Base-by-base conservation (phyloP, 2,888 invertebrate species). In the Allophyes oxyacanthae region DNA sequence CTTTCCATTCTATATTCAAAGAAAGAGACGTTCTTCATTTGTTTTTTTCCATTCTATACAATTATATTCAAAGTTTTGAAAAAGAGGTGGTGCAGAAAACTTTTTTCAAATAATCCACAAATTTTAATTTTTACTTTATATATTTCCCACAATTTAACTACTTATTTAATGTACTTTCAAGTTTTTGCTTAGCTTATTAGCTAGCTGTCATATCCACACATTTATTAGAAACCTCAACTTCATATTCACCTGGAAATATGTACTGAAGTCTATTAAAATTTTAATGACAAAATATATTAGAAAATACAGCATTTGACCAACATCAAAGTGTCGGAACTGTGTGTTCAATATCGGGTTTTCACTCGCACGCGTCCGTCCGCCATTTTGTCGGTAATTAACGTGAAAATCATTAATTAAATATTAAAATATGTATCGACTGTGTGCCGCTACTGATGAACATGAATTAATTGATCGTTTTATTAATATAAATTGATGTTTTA, bases 401-500 rank as follows among this genome's bases (percentile, higher is more conserved):
- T 40, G 61, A 56, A 65, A 52, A 33, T 58, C 15, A 37, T 62
- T 68, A 72, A 70, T 80, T 67, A 73, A 58, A 67, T 70, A 77
- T 78, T 72, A 70, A 75, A 75, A 66, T 64, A 56, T 38, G 59
- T 51, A 67, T 70, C 63, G 50, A 59, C n/a, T 37, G 42, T 59
- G 33, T 63, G 25, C 50, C 48, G 36, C 38, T 65, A 73, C 71
- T 75, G 70, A 72, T 59, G 14, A 45, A 37, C 6, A 6, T 30
- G 71, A 62, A 65, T 65, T 75, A 73, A 78, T 80, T 81, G 64
- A 42, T 45, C 55, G 67, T 73, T 70, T 65, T 59, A 48, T 57
- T 48, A 26, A 9, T 49, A 37, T 48, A 37, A 37, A 56, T 41
- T 30, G 15, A 11, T 33, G 41, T 41, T 44, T 38, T 42, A 28